Evolutionary conservation across 2,797 vertebrate genomes (phyloP).

Genomic region (Carduelis carduelis): DNA sequence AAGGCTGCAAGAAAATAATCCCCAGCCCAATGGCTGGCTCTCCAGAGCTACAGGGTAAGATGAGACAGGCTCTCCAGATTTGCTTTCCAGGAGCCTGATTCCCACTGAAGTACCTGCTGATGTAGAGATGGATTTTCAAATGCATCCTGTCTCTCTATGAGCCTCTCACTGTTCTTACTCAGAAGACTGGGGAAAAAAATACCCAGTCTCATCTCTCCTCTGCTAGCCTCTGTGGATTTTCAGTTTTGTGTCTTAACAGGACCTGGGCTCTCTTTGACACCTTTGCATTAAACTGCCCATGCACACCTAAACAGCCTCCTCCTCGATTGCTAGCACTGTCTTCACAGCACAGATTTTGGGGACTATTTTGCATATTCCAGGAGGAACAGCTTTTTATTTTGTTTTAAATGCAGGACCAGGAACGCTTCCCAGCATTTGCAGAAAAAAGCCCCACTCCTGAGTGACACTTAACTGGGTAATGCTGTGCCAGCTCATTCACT

Average conservation of each 20-base stretch:
- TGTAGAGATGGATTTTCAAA: neutral
- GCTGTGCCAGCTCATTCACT: neutral
- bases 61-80: neutral
- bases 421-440: neutral
- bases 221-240: neutral
- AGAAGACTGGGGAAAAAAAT: neutral
- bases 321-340: neutral
- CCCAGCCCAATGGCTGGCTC: neutral
- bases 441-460: neutral
- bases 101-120: neutral
- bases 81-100: neutral
- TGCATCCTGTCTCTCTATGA: neutral
- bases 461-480: neutral
- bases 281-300: neutral
- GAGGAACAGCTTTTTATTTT: neutral
- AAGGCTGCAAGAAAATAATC: neutral
- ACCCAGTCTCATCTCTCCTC: neutral
- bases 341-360: neutral
- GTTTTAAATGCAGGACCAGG: neutral
- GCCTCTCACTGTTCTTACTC: neutral
- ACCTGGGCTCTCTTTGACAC: neutral
- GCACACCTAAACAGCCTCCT: neutral
- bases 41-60: neutral
- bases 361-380: neutral
- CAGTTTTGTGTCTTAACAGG: neutral